Evolutionary conservation across 1,140 invertebrate species (phyloP).

Genomic region (Chelonus insularis): DNA sequence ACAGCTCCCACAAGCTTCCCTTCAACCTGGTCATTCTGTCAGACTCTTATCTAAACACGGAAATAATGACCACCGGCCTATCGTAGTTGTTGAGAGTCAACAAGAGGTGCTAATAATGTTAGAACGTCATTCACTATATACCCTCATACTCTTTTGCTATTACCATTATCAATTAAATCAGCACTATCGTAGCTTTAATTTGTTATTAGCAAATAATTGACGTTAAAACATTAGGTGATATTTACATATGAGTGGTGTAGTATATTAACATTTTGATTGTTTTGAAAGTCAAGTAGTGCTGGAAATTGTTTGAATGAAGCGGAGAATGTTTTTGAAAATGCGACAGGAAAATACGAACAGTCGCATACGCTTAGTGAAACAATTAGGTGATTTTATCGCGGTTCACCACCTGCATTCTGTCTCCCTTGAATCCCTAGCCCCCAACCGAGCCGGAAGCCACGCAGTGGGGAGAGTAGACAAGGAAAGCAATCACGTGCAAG

Average conservation of each 20-base stretch:
- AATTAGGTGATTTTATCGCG: conserved; percentile 61
- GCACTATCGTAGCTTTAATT: too few species aligned
- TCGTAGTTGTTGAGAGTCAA: conserved; percentile 45
- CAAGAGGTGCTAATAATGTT: conserved; percentile 56
- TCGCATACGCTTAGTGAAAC: conserved; percentile 60
- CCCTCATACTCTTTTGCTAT: conserved; percentile 7
- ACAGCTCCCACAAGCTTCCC: conserved; percentile 9
- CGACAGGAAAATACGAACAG: conserved; percentile 39
- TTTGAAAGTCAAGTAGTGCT: too few species aligned
- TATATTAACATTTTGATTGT: too few species aligned
- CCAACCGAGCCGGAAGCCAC: conserved; percentile 54
- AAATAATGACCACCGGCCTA: conserved; percentile 55
- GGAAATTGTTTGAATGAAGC: too few species aligned
- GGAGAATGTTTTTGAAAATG: too few species aligned
- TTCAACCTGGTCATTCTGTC: conserved; percentile 32
- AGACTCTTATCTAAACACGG: conserved; percentile 56
- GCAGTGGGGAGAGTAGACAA: conserved; percentile 29
- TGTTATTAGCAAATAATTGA: background rate
- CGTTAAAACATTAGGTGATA: background rate
- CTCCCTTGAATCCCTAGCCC: conserved; percentile 42
- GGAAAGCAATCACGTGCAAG: background rate
- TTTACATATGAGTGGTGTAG: too few species aligned
- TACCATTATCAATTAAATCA: background rate
- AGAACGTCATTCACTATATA: conserved; percentile 30
- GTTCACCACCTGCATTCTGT: conserved; percentile 42